These are phyloP conservation scores for Troilus luridus DNA, from an alignment of 2,888 invertebrate species.

Conservation along the genomic window DNA sequence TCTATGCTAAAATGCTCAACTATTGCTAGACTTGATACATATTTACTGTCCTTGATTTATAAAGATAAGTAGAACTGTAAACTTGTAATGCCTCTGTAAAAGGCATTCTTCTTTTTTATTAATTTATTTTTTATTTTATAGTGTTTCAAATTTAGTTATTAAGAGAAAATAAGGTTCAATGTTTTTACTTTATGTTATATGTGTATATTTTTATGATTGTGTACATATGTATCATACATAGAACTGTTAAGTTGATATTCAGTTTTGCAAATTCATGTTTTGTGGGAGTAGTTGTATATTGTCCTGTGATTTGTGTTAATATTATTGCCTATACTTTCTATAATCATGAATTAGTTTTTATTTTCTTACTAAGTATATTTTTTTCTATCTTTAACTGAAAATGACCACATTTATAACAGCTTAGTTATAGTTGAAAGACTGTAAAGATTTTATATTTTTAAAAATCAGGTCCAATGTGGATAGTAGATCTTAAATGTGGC, in stretches of 20 bases:
- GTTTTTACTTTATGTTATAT: background rate
- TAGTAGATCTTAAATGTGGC: constrained; percentile 15
- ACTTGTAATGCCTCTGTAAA: background rate
- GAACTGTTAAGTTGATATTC: background rate
- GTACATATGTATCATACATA: constrained; percentile 21
- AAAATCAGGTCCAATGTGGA: constrained; percentile 54
- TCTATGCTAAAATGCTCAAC: constrained; percentile 57
- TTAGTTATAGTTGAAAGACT: constrained; percentile 55
- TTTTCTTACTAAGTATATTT: constrained; percentile 39
- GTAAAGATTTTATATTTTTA: constrained; percentile 55
- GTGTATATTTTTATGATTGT: constrained; percentile 26
- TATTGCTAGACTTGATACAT: constrained; percentile 45
- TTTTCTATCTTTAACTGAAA: constrained; percentile 51
- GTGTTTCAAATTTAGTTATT: background rate
- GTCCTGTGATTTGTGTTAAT: constrained; percentile 55
- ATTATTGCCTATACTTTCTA: constrained; percentile 31
- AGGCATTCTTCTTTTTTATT: constrained; percentile 20
- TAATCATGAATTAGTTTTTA: constrained; percentile 38
- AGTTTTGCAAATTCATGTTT: constrained; percentile 19
- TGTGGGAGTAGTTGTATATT: background rate
- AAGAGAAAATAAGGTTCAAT: background rate
- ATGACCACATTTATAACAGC: constrained; percentile 55
- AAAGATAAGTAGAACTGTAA: constrained; percentile 13
- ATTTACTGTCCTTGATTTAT: constrained; percentile 52
- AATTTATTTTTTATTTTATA: background rate